A percentile compares a stretch with the other conserved stretches of the same genome.
Conservation (phyloP, 2,113 vertebrate genomes). For the Hippocampus zosterae region DNA sequence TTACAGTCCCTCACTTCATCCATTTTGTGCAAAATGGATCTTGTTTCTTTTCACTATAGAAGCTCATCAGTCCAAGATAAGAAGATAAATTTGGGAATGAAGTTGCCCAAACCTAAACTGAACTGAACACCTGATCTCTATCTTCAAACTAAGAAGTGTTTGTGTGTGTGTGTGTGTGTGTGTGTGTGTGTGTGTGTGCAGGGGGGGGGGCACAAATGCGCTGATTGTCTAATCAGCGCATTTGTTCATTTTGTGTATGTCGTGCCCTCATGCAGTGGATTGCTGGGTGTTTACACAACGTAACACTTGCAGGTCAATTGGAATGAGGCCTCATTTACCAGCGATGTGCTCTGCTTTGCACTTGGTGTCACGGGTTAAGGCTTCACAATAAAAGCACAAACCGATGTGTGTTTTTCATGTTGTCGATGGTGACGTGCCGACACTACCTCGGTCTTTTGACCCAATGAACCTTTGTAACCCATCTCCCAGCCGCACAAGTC, state of each 20-base stretch:
- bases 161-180: too few species aligned
- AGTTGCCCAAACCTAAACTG: not conserved
- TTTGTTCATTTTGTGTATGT: not conserved
- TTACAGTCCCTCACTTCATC: too few species aligned
- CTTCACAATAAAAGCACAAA: conserved; percentile 14
- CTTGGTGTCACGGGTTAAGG: conserved; percentile 28
- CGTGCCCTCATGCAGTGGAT: not conserved
- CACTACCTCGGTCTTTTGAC: conserved; percentile 30
- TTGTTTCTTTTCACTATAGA: too few species aligned
- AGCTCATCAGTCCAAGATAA: too few species aligned
- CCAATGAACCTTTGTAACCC: conserved; percentile 32
- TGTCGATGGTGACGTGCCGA: conserved; percentile 14
- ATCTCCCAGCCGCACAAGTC: conserved; percentile 31
- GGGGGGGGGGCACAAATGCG: too few species aligned
- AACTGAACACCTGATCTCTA: not conserved
- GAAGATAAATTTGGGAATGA: too few species aligned
- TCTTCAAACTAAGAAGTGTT: not conserved
- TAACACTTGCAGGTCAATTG: not conserved
- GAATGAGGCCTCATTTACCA: conserved; percentile 23
- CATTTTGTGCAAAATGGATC: too few species aligned
- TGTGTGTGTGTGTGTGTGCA: too few species aligned
- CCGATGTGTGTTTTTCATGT: conserved; percentile 15
- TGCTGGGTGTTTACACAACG: not conserved
- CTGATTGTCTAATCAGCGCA: not conserved
- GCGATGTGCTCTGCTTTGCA: conserved; percentile 2